phyloP scores from a whole-genome alignment of 2,888 invertebrate species.

The Cryptophagus acutangulus region DNA sequence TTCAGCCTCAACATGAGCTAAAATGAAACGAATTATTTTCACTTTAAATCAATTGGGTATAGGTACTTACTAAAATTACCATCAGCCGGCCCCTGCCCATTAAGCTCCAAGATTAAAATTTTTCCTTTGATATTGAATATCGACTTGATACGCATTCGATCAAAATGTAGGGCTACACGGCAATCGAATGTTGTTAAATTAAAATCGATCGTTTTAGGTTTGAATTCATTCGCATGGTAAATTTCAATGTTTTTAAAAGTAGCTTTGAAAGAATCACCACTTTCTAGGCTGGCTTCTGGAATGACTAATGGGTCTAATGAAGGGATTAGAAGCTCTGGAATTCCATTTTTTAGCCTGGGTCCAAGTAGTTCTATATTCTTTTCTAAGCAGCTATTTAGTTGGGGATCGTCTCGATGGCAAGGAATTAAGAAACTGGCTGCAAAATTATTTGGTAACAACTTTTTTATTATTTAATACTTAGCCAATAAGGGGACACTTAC shows the following conservation, averaged over 20 bases:
- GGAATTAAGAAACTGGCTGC: slow-evolving; percentile 61
- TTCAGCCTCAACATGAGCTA: slow-evolving; percentile 59
- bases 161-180: slow-evolving; percentile 55
- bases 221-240: slow-evolving; percentile 58
- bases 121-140: slow-evolving; percentile 61
- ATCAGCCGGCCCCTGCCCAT: slow-evolving; percentile 59
- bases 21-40: too few species aligned
- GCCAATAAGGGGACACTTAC: too few species aligned
- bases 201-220: slow-evolving; percentile 49
- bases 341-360: slow-evolving; percentile 55
- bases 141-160: slow-evolving; percentile 57
- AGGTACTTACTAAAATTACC: slow-evolving; percentile 62
- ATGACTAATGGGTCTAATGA: slow-evolving; percentile 62
- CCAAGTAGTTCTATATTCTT: slow-evolving; percentile 55
- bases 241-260: slow-evolving; percentile 26
- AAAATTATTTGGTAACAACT: slow-evolving; percentile 28
- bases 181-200: slow-evolving; percentile 51
- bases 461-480: too few species aligned
- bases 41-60: too few species aligned
- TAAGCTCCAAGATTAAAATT: slow-evolving; percentile 63
- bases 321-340: slow-evolving; percentile 62
- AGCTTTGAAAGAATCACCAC: slow-evolving; percentile 44
- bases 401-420: slow-evolving; percentile 59
- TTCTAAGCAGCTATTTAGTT: slow-evolving; percentile 57
- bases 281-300: slow-evolving; percentile 60